These are phyloP conservation scores for Stegana nigrithorax DNA, from an alignment of 2,888 invertebrate species.

Conservation along the genomic window DNA sequence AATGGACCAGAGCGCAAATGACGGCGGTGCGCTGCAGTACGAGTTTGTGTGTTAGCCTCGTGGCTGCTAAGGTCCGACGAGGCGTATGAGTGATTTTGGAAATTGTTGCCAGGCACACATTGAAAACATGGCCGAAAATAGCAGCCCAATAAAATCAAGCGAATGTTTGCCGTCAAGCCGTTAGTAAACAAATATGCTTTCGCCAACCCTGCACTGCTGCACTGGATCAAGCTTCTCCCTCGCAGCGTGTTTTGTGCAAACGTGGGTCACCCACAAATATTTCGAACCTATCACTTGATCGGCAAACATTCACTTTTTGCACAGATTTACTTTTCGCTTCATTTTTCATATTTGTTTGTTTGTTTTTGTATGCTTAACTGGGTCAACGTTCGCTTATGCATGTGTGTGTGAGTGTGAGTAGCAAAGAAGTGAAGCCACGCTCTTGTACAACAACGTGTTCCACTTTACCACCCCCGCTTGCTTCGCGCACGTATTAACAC, in stretches of 20 bases:
- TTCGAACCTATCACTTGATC: conserved; percentile 10
- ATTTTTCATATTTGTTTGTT: conserved; percentile 11
- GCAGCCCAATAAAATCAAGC: too few relatives aligned
- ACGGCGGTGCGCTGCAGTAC: too few relatives aligned
- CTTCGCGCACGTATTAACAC: too few relatives aligned
- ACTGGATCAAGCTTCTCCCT: too few relatives aligned
- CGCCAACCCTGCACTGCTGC: too few relatives aligned
- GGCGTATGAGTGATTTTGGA: conserved; percentile 8
- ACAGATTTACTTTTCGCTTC: conserved; percentile 4
- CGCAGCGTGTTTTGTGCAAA: background rate
- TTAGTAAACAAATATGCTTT: too few relatives aligned
- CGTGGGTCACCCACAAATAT: background rate
- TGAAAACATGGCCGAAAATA: too few relatives aligned
- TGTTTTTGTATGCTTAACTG: conserved; percentile 31
- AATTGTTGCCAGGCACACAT: conserved; percentile 1
- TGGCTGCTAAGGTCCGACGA: background rate
- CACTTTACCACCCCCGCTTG: background rate
- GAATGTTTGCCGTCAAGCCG: background rate
- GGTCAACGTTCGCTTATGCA: conserved; percentile 46
- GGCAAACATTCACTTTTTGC: conserved; percentile 31
- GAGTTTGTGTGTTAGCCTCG: too few relatives aligned
- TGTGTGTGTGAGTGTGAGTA: too few relatives aligned
- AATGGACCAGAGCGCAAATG: conserved; percentile 3
- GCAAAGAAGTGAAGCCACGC: too few relatives aligned
- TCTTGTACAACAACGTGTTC: background rate